Percentiles rank a stretch among this genome's conserved stretches.
phyloP scores from a whole-genome alignment of 2,888 invertebrate genomes.

The Teinopalpus imperialis region DNA sequence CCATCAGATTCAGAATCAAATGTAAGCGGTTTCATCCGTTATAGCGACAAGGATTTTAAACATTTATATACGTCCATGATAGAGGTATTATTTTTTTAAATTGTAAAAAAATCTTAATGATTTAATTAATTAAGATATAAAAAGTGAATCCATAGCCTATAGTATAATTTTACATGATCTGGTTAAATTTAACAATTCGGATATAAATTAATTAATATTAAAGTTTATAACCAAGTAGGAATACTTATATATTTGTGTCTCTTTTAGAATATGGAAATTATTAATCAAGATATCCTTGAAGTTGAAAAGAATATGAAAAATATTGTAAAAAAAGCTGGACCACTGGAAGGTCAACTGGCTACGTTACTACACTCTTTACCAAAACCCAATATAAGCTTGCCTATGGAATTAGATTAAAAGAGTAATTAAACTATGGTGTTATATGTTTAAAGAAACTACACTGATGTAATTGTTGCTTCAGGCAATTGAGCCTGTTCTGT shows the following conservation, averaged over 20 bases:
- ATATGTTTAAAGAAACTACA: too few relatives aligned
- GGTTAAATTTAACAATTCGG: too few relatives aligned
- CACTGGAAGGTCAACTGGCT: slow-evolving; percentile 59
- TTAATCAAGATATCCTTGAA: slow-evolving; percentile 66
- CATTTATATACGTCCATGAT: slow-evolving; percentile 61
- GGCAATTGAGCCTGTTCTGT: too few relatives aligned
- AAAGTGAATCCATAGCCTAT: too few relatives aligned
- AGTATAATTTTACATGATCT: too few relatives aligned
- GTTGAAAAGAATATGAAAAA: slow-evolving; percentile 65
- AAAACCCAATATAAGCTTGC: slow-evolving; percentile 44
- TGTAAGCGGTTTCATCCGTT: slow-evolving; percentile 70
- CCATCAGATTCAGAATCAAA: slow-evolving; percentile 72
- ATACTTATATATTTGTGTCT: too few relatives aligned
- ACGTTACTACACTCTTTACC: slow-evolving; percentile 59
- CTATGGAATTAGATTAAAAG: slow-evolving; percentile 60
- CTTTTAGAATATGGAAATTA: slow-evolving; percentile 61
- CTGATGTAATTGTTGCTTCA: too few relatives aligned
- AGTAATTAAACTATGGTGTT: too few relatives aligned
- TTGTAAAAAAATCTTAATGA: not conserved
- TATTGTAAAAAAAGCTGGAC: slow-evolving; percentile 56
- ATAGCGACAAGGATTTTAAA: slow-evolving; percentile 60
- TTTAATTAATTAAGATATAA: not conserved
- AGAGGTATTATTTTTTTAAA: slow-evolving; percentile 43
- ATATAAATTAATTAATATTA: too few relatives aligned
- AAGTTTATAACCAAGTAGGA: too few relatives aligned